A percentile compares a stretch with the other conserved stretches of the same genome.
These are phyloP conservation scores for Diaperis boleti DNA, from an alignment of 2,888 invertebrate species.

Conservation along the genomic window DNA sequence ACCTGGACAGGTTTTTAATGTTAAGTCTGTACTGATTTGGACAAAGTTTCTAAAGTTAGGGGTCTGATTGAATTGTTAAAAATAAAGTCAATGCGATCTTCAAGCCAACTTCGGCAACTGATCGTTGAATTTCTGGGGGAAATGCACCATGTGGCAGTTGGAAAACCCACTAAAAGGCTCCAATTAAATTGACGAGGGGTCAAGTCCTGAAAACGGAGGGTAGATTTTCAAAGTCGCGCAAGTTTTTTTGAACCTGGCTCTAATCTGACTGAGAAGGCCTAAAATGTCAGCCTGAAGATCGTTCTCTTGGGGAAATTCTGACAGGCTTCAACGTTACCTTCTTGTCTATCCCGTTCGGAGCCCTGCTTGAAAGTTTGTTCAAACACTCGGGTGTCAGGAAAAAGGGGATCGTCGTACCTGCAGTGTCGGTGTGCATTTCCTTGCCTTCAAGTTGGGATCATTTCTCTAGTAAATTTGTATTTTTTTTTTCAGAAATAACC, in stretches of 20 bases:
- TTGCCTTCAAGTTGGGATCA: too few relatives aligned
- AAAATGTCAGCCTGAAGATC: conserved; percentile 75
- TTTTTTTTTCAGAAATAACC: too few relatives aligned
- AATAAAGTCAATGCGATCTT: conserved; percentile 68
- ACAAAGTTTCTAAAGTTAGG: conserved; percentile 57
- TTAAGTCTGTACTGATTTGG: conserved; percentile 54
- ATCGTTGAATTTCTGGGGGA: conserved; percentile 69
- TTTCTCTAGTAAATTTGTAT: too few relatives aligned
- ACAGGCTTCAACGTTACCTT: conserved; percentile 77
- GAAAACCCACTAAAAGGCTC: conserved; percentile 73
- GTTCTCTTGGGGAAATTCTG: conserved; percentile 68
- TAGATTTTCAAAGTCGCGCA: conserved; percentile 59
- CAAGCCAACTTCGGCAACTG: conserved; percentile 66
- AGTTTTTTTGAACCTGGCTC: conserved; percentile 75
- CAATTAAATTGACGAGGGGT: conserved; percentile 74
- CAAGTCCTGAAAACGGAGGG: conserved; percentile 67
- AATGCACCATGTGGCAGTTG: conserved; percentile 85
- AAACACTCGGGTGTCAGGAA: conserved; percentile 63
- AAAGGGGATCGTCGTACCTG: not conserved
- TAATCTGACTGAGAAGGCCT: conserved; percentile 71
- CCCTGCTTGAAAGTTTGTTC: conserved; percentile 78
- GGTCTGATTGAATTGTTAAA: conserved; percentile 61
- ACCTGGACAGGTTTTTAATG: conserved; percentile 58
- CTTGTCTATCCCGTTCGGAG: conserved; percentile 70
- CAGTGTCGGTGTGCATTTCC: not conserved